Percentiles rank a stretch among this genome's conserved stretches.
These are phyloP conservation scores for Graphium colonna DNA, from an alignment of 2,888 invertebrate species.

Conservation along the genomic window DNA sequence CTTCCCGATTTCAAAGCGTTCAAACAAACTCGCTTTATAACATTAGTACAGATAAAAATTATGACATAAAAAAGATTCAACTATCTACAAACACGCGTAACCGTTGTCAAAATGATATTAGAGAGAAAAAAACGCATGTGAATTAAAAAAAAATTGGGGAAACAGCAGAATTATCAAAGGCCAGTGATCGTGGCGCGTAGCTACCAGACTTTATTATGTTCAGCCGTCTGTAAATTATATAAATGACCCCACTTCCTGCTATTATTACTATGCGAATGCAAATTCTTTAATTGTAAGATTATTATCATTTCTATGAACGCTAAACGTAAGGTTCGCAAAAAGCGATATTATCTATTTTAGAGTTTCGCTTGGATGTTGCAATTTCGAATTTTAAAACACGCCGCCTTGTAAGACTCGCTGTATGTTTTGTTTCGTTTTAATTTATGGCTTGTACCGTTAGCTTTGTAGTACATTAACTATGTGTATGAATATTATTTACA, in stretches of 20 bases:
- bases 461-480: background rate
- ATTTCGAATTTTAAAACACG: constrained; percentile 11
- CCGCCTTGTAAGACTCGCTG: constrained; percentile 7
- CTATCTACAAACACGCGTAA: too few species aligned
- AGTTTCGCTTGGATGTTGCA: constrained; percentile 12
- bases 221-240: constrained; percentile 33
- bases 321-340: constrained; percentile 18
- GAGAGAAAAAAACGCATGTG: background rate
- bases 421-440: constrained; percentile 2
- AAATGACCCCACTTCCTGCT: constrained; percentile 37
- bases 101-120: background rate
- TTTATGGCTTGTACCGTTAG: constrained; percentile 2
- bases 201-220: constrained; percentile 21
- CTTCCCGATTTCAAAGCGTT: too few species aligned
- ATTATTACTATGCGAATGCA: constrained; percentile 28
- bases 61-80: background rate
- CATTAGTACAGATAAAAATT: background rate
- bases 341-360: constrained; percentile 17
- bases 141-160: constrained; percentile 1
- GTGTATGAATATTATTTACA: background rate
- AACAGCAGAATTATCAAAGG: background rate
- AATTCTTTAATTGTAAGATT: constrained; percentile 24
- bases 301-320: constrained; percentile 22
- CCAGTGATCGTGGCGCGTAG: background rate
- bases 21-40: too few species aligned